Percentiles rank a stretch among this genome's conserved stretches.
Conservation (phyloP, 2,113 vertebrate genomes). For the Regulus satrapa region DNA sequence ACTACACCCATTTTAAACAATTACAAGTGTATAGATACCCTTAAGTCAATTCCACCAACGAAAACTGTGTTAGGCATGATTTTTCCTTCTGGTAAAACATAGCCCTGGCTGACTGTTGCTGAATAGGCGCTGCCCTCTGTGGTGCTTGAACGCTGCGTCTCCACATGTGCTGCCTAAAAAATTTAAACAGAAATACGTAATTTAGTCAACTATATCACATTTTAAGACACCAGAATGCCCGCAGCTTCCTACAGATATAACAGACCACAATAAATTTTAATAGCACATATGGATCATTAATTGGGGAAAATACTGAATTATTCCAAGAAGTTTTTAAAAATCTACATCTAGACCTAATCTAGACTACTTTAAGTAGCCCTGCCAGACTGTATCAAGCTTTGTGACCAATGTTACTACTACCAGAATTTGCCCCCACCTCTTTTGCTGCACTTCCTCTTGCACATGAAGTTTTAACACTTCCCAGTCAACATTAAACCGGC, state of each 20-base stretch:
- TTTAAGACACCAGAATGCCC: neutral
- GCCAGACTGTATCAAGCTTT: neutral
- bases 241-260: neutral
- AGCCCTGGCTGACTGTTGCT: slow-evolving; percentile 82
- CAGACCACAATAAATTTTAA: neutral
- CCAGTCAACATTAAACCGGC: neutral
- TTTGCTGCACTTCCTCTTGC: neutral
- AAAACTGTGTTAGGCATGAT: slow-evolving; percentile 93
- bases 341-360: neutral
- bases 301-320: neutral
- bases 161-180: slow-evolving; percentile 70
- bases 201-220: neutral
- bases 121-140: slow-evolving; percentile 57
- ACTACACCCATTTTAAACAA: rapidly evolving
- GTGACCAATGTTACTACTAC: neutral
- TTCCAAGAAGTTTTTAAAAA: neutral
- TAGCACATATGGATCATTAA: neutral
- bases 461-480: neutral
- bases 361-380: neutral
- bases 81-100: slow-evolving; percentile 90
- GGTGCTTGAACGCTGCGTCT: slow-evolving; percentile 31
- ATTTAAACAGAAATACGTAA: neutral
- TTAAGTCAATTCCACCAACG: slow-evolving; percentile 92
- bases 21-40: slow-evolving; percentile 70
- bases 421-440: neutral